Evolutionary conservation across 2,888 invertebrate genomes (phyloP).

Genomic region (Himalopsyche tibetana): DNA sequence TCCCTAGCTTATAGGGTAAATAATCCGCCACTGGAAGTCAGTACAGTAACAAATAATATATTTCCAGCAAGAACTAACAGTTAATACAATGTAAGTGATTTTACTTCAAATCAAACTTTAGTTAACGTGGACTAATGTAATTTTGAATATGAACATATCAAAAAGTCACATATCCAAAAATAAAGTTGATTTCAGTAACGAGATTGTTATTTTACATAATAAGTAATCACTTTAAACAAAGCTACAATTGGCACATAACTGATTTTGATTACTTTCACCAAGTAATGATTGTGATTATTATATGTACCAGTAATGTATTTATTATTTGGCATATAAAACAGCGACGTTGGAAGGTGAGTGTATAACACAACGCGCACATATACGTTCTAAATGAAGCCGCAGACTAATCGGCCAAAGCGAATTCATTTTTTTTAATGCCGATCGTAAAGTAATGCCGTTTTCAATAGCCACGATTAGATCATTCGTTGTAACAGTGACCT

Average conservation of each 20-base stretch:
- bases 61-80: no score
- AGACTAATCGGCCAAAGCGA: not conserved
- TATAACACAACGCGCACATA: not conserved
- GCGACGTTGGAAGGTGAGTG: not conserved
- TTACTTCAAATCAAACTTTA: no score
- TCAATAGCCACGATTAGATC: slow-evolving; percentile 3
- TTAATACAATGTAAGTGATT: no score
- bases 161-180: no score
- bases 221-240: no score
- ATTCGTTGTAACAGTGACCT: slow-evolving; percentile 1
- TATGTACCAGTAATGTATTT: not conserved
- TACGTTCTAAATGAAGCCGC: not conserved
- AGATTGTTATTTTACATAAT: no score
- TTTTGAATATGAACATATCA: no score
- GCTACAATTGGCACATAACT: not conserved
- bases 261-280: not conserved
- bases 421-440: not conserved
- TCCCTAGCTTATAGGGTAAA: no score
- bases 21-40: no score
- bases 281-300: not conserved
- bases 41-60: no score
- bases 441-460: slow-evolving; percentile 21
- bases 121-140: no score
- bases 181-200: no score
- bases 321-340: not conserved